These are phyloP conservation scores for Trichacis sp. DNA, from an alignment of 2,888 invertebrate species.

Conservation along the genomic window DNA sequence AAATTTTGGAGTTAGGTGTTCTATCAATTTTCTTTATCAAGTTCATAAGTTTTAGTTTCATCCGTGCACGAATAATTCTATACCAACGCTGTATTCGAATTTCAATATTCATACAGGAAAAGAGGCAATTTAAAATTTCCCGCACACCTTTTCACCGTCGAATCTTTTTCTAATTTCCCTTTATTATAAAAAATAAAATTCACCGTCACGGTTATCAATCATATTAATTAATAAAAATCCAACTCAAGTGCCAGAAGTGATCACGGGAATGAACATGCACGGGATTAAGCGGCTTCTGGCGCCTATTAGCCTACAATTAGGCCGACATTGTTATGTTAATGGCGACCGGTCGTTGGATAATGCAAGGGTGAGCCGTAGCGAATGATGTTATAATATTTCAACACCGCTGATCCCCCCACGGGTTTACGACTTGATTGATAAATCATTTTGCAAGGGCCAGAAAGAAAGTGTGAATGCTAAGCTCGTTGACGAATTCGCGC, in stretches of 20 bases:
- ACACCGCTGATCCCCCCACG: constrained; percentile 57
- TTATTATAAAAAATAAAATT: no score
- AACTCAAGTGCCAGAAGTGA: not conserved
- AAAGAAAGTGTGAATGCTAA: constrained; percentile 9
- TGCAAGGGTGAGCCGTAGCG: constrained; percentile 61
- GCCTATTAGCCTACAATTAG: constrained; percentile 66
- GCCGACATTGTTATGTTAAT: constrained; percentile 67
- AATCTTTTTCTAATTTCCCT: not conserved
- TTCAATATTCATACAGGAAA: no score
- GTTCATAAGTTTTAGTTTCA: no score
- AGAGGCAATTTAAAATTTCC: no score
- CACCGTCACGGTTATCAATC: not conserved
- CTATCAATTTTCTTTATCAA: no score
- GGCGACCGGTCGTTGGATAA: constrained; percentile 55
- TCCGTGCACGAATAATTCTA: no score
- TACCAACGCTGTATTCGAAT: no score
- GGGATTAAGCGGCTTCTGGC: constrained; percentile 46
- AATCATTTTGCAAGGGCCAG: constrained; percentile 62
- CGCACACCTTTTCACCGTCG: not conserved
- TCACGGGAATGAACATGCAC: not conserved
- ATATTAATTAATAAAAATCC: not conserved
- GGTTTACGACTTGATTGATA: constrained; percentile 58
- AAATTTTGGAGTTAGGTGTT: no score
- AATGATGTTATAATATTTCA: constrained; percentile 68
- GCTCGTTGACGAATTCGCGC: not conserved